Evolutionary conservation across 64 coral and sea anemone genomes (phyloP), one percentile per base, ranked within the genome.

Genomic region (Catalaphyllia jardinei): DNA sequence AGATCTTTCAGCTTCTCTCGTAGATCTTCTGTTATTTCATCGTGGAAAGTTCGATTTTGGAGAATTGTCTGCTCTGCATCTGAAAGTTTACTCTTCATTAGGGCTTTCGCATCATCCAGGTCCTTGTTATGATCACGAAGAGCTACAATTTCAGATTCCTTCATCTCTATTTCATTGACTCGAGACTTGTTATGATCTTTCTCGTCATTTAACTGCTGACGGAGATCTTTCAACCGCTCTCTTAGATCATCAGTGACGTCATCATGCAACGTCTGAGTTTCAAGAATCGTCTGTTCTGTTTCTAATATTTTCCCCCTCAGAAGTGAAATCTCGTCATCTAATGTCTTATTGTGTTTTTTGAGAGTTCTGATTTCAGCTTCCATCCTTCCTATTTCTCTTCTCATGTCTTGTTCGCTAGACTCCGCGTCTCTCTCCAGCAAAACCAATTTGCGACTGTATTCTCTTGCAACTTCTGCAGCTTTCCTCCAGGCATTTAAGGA

Each of bases 401-500:
- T 71, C 63, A 85, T 14, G 12, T 64, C 65, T 59, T 89, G 31
- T 39, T 75, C 88, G 22, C 78, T 80, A 3, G 71, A 38, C 15
- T 65, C 80, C 31, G 74, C 59, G 20, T 88, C 86, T 88, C 82
- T 67, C 64, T 91, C 72, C 46, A 91, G 55, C 38, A 87, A 57
- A 71, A 67, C 54, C 15, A 93, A 9, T 30, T 88, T 93, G 54
- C n/a, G 50, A 31, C 78, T 88, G 20, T 86, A 76, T 64, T 96
- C 95, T 74, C 74, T 90, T 17, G 92, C 63, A 78, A 91, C 72
- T 84, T 86, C 89, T 10, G 91, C 80, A 29, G 88, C 92, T 31
- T 91, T 93, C 52, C 87, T 86, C 95, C 95, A 96, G 17, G 91
- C 93, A 67, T 60, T 81, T 13, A 91, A 82, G 35, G 89, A 89